Base-by-base conservation (phyloP, 2,888 invertebrate species). In the Eutolmus rufibarbis region DNA sequence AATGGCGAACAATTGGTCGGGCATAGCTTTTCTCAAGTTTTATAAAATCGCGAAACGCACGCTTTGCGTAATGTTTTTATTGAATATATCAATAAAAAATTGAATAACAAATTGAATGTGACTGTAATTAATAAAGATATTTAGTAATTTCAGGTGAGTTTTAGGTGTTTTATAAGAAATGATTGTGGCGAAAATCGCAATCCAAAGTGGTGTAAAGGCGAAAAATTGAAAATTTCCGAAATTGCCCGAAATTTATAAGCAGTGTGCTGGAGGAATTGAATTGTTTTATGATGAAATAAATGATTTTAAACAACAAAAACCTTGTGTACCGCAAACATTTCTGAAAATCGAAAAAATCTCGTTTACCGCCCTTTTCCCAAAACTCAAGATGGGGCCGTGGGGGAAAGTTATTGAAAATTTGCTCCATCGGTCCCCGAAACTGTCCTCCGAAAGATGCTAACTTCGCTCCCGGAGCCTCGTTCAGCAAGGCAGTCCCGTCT, bases 1-100 rank as follows among this genome's bases (percentile, higher is more conserved):
- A 91, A 91, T 91, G 91, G 91, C 90, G 90, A 89, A 89, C 89
- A 89, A 90, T 89, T 90, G 90, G 90, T 89, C 89, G 90, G 89
- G 90, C 89, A 89, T 90, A 89, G 88, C 89, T 89, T 89, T 89
- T 88, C 89, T 89, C 89, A 89, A 89, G 89, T 90, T 89, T 89
- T 89, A 88, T 89, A 89, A 90, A 89, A 89, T 89, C 89, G 89
- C 88, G 88, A 89, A 89, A 89, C 87, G 74, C 88, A 88, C 86
- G 87, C 66, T 89, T 89, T 88, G 89, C 90, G 90, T 89, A 89
- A 90, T 90, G 90, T 90, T 90, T 90, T 90, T 89, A 89, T 89
- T 89, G 89, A 90, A 90, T 87, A 90, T 86, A 84, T 88, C 89
- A 88, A 89, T 89, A 90, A 89, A 89, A 90, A 89, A 89, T 89